A percentile compares a stretch with the other conserved stretches of the same genome.
These are phyloP conservation scores for Hermaeophaga mercurialis DNA, from an alignment of 2,888 invertebrate genomes.

Conservation along the genomic window DNA sequence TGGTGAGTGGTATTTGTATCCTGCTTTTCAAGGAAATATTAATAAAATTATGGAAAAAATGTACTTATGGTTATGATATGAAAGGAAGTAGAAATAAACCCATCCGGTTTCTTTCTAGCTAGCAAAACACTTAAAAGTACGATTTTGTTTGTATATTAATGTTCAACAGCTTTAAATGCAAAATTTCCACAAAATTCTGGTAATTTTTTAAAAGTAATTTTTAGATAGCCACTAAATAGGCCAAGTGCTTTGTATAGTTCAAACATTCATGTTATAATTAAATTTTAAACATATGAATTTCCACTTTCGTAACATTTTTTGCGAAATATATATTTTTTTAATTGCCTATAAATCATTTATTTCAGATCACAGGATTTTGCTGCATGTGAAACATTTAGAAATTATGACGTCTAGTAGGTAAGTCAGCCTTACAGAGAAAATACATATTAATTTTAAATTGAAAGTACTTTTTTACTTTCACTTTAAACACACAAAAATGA, in stretches of 20 bases:
- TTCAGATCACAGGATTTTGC: slow-evolving; percentile 16
- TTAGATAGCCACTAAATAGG: slow-evolving; percentile 36
- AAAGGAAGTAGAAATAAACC: slow-evolving; percentile 26
- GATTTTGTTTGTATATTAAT: too few species aligned
- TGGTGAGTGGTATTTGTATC: slow-evolving; percentile 39
- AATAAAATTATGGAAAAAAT: slow-evolving; percentile 9
- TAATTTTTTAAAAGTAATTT: background rate
- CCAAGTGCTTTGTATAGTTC: slow-evolving; percentile 29
- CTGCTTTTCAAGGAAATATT: background rate
- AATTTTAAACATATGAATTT: slow-evolving; percentile 36
- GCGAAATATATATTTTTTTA: background rate
- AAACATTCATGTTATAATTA: slow-evolving; percentile 15
- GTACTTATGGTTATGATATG: slow-evolving; percentile 17
- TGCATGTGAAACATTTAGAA: slow-evolving; percentile 6
- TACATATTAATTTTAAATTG: background rate
- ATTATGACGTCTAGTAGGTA: slow-evolving; percentile 51
- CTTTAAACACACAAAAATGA: background rate
- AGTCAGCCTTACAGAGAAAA: slow-evolving; percentile 19
- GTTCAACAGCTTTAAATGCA: too few species aligned
- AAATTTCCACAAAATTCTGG: background rate
- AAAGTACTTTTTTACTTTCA: slow-evolving; percentile 1
- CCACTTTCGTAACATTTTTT: slow-evolving; percentile 7
- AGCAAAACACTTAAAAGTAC: slow-evolving; percentile 1
- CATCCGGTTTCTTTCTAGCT: slow-evolving; percentile 18
- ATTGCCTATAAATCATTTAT: slow-evolving; percentile 18